Conservation (phyloP, 64 coral and sea anemone species). For the Pocillopora verrucosa region DNA sequence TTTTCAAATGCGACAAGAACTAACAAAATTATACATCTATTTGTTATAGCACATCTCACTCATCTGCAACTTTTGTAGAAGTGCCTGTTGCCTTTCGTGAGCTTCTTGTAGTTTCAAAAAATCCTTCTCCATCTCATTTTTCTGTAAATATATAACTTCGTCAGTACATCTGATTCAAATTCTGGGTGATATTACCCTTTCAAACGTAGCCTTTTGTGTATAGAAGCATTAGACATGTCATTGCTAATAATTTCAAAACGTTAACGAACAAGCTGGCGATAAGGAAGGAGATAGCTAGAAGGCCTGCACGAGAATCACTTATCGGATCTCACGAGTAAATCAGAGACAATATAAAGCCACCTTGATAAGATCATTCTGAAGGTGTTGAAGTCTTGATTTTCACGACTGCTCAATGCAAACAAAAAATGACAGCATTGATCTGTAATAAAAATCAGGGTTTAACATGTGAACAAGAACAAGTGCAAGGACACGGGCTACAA, state of each 20-base stretch:
- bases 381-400: constrained; percentile 60
- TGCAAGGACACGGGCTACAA: too few species aligned
- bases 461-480: too few species aligned
- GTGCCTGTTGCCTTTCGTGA: constrained; percentile 83
- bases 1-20: too few species aligned
- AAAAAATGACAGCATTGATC: too few species aligned
- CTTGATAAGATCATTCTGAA: constrained; percentile 90
- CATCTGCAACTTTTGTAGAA: constrained; percentile 86
- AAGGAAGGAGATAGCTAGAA: neutral
- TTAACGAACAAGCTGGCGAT: too few species aligned
- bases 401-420: too few species aligned
- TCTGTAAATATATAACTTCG: constrained; percentile 24
- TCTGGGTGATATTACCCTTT: too few species aligned
- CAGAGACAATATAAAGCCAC: neutral
- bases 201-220: neutral
- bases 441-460: too few species aligned
- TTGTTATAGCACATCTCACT: neutral
- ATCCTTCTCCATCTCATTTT: constrained; percentile 89
- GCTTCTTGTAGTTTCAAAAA: constrained; percentile 74
- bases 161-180: neutral
- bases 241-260: too few species aligned
- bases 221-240: too few species aligned
- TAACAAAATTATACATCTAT: too few species aligned
- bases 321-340: neutral
- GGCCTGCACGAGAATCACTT: neutral